These are phyloP conservation scores for Acanthococcus lagerstroemiae DNA, from an alignment of 2,888 invertebrate genomes.

Conservation along the genomic window DNA sequence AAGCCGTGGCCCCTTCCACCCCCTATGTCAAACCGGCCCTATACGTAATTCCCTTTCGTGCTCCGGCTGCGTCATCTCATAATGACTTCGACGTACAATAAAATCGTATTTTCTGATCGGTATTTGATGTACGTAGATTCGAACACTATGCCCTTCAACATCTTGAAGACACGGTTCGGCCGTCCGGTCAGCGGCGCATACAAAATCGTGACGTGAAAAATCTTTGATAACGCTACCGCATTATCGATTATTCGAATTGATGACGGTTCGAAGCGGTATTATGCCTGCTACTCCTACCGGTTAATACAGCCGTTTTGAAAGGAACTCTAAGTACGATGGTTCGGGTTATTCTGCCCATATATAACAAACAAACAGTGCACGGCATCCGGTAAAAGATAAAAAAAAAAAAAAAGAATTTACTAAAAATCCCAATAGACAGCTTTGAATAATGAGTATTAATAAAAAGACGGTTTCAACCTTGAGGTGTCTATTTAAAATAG, in stretches of 20 bases:
- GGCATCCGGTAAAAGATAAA: constrained; percentile 20
- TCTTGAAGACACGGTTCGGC: background rate
- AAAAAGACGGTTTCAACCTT: constrained; percentile 30
- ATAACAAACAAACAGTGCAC: constrained; percentile 23
- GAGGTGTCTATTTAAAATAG: constrained; percentile 29
- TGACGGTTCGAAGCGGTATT: constrained; percentile 24
- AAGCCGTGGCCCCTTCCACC: no score
- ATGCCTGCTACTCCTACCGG: constrained; percentile 28
- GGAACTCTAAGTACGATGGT: constrained; percentile 18
- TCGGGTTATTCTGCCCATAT: constrained; percentile 14
- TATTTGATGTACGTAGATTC: background rate
- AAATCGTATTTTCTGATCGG: no score
- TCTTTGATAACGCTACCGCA: constrained; percentile 29
- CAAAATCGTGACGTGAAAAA: constrained; percentile 8
- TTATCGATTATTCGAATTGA: constrained; percentile 30
- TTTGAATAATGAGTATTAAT: constrained; percentile 29
- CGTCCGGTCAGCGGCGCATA: background rate
- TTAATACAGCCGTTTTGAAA: constrained; percentile 24
- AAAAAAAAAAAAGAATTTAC: constrained; percentile 25
- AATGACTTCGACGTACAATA: background rate
- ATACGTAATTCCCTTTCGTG: no score
- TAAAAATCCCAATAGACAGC: constrained; percentile 28
- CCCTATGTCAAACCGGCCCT: no score
- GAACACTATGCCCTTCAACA: background rate
- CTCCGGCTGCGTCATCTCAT: no score